These are phyloP conservation scores for Anguilla rostrata DNA, from an alignment of 2,113 vertebrate species.

Conservation along the genomic window DNA sequence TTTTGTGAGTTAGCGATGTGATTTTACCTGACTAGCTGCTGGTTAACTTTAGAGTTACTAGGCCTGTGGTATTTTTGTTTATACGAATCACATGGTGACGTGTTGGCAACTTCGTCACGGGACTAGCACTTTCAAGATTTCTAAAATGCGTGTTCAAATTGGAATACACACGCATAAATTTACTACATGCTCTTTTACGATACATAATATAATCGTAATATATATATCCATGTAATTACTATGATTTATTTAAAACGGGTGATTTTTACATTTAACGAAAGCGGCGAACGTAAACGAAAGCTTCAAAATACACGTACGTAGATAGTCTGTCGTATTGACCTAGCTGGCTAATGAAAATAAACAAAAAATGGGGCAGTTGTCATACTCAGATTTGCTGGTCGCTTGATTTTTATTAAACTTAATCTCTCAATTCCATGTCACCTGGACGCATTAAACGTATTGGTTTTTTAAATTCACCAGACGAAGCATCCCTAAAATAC, in stretches of 20 bases:
- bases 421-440: not conserved
- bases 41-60: not conserved
- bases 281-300: constrained; percentile 2
- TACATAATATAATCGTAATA: not conserved
- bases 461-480: not conserved
- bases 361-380: constrained; percentile 35
- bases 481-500: not conserved
- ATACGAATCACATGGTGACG: not conserved
- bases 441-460: not conserved
- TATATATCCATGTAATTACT: not conserved
- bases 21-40: not conserved
- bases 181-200: not conserved
- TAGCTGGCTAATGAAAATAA: constrained; percentile 28
- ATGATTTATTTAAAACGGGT: not conserved
- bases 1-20: not conserved
- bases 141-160: not conserved
- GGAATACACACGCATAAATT: not conserved
- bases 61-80: not conserved
- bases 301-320: not conserved
- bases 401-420: constrained; percentile 2
- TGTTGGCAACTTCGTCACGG: not conserved
- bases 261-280: constrained; percentile 18
- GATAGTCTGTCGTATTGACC: not conserved
- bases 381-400: not conserved
- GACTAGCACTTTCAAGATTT: not conserved